Evolutionary conservation across 2,888 invertebrate species (phyloP).

Genomic region (Pseudococcus jackbeardsleyi): DNA sequence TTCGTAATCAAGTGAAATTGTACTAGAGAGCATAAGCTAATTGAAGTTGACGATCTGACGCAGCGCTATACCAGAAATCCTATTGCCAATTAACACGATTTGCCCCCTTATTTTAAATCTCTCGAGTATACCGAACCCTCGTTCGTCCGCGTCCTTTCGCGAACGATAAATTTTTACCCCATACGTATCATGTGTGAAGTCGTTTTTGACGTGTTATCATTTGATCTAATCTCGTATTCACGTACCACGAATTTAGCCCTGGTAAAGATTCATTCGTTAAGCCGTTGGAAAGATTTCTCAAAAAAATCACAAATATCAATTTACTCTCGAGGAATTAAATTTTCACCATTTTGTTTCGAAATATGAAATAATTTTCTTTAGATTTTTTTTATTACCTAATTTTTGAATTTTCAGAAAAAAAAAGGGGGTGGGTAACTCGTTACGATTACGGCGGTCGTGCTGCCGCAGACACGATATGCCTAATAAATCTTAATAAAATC

Average conservation of each 20-base stretch:
- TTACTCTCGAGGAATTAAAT: not conserved
- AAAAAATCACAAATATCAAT: not conserved
- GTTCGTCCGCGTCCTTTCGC: not conserved
- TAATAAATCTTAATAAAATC: conserved; percentile 49
- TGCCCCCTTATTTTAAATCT: conserved; percentile 60
- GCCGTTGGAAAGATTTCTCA: not conserved
- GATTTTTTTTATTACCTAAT: not conserved
- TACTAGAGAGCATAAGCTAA: conserved; percentile 57
- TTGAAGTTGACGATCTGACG: conserved; percentile 64
- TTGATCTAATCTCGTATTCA: conserved; percentile 45
- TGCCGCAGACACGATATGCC: not conserved
- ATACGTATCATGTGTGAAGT: conserved; percentile 52
- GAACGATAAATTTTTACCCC: conserved; percentile 55
- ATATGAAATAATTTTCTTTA: not conserved
- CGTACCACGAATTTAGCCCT: not conserved
- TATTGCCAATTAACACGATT: conserved; percentile 64
- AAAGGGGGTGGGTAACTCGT: not conserved
- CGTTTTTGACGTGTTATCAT: conserved; percentile 51
- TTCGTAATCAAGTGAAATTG: conserved; percentile 50
- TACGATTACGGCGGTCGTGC: not conserved
- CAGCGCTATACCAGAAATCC: conserved; percentile 60
- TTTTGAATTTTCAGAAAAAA: no score
- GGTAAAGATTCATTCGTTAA: not conserved
- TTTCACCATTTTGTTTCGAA: not conserved
- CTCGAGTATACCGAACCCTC: conserved; percentile 41